Base-by-base conservation (phyloP, 2,888 invertebrate species). In the Synergus umbraculus region DNA sequence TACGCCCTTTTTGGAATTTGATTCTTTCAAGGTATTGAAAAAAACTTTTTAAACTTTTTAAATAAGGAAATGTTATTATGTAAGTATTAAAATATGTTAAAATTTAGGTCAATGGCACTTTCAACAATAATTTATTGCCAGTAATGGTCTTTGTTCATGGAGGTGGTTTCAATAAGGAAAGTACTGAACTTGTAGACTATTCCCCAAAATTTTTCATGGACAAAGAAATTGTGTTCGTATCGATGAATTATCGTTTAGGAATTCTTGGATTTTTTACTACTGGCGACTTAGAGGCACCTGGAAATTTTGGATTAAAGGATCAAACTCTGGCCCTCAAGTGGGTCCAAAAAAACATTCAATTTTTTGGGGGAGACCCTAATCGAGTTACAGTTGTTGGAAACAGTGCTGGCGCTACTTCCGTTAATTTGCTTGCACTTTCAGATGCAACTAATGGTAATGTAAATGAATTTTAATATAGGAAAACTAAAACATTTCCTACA, bases 61-160 rank as follows among this genome's bases (percentile, higher is more conserved):
- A 29, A 29, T 1, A 29, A 29, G 1, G 22, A 29, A 29, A 29
- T 29, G 22, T 29, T 29, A 29, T 29, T 29, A 29, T 29, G 1
- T 29, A 29, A 29, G 22, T 29, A 29, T 29, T 29, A 29, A 29
- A 1, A 29, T 29, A 29, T n/a, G 0, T 46, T 13, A 2, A 46
- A 54, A 54, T 54, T 54, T 54, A 54, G 54, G 7, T 4, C n/a
- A n/a, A 54, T 54, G 54, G 22, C 22, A 29, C 22, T 29, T 29
- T 29, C 22, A 29, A 29, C 22, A 29, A 54, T 46, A 7, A 49
- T 46, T 69, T 49, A 18, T 43, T 69, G 44, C 78, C 89, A 1
- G 88, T 89, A 7, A 89, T 89, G 89, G 84, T 90, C 4, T 90
- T 87, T 89, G 85, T 89, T 65, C 87, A 90, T 64, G 89, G 90